Conservation (phyloP, 2,888 invertebrate genomes). For the Conchocele bisecta region DNA sequence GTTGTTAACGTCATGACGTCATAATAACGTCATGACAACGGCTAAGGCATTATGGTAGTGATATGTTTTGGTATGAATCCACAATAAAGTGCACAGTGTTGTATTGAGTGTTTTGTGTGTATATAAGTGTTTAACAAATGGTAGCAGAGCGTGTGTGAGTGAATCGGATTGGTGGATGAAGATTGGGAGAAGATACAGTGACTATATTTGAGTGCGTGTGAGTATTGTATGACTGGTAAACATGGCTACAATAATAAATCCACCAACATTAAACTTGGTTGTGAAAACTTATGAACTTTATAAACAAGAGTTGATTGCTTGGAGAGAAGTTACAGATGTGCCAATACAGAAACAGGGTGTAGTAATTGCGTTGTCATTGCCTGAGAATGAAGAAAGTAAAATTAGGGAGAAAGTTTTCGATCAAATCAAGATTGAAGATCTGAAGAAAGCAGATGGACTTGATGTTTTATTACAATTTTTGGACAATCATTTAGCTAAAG, state of each 20-base stretch:
- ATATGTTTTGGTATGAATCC: too few species aligned
- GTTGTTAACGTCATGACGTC: too few species aligned
- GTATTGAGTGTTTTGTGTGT: too few species aligned
- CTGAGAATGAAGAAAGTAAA: slow-evolving; percentile 37
- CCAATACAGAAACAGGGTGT: slow-evolving; percentile 40
- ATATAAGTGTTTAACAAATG: too few species aligned
- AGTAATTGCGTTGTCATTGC: slow-evolving; percentile 48
- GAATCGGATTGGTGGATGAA: too few species aligned
- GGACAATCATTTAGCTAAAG: slow-evolving; percentile 54
- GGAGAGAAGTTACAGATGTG: slow-evolving; percentile 50
- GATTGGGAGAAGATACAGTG: too few species aligned
- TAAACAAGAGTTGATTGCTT: slow-evolving; percentile 53
- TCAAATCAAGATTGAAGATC: slow-evolving; percentile 34
- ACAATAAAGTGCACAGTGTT: too few species aligned
- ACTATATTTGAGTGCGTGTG: too few species aligned
- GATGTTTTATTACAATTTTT: slow-evolving; percentile 42
- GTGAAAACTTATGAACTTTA: slow-evolving; percentile 38
- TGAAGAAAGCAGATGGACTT: slow-evolving; percentile 48
- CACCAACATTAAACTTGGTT: slow-evolving; percentile 9
- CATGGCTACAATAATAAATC: slow-evolving; percentile 11
- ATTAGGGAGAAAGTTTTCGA: slow-evolving; percentile 58
- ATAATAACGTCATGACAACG: too few species aligned
- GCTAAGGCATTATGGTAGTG: too few species aligned
- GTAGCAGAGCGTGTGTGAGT: too few species aligned
- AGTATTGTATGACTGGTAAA: too few species aligned